Evolutionary conservation across 2,797 vertebrate genomes (phyloP).

Genomic region (Setipinna tenuifilis): DNA sequence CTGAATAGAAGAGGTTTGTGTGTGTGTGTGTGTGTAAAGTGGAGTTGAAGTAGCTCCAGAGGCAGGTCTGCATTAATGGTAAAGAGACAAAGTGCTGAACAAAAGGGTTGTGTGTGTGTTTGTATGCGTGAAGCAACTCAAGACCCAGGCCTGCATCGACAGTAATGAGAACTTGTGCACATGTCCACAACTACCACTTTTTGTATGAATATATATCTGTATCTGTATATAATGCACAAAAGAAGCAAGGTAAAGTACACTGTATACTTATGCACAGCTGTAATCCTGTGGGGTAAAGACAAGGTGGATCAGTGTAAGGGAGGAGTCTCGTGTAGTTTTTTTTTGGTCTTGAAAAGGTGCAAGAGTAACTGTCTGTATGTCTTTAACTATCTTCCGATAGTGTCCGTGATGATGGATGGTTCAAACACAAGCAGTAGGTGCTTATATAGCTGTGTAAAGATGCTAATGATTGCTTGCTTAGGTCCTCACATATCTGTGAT

Average conservation of each 20-base stretch:
- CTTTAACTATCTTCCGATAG: neutral
- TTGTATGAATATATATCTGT: neutral
- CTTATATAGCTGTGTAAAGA: neutral
- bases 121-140: conserved; percentile 72
- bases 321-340: neutral
- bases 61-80: too few relatives aligned
- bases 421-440: neutral
- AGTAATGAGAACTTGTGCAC: conserved; percentile 84
- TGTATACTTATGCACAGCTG: neutral
- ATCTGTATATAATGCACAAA: neutral
- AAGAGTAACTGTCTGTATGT: neutral
- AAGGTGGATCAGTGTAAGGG: neutral
- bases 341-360: neutral
- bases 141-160: conserved; percentile 88
- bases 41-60: too few relatives aligned
- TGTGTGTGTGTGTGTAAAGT: neutral
- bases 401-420: neutral
- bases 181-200: neutral
- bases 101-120: too few relatives aligned
- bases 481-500: neutral
- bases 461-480: neutral
- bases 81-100: too few relatives aligned
- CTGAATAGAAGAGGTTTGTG: neutral
- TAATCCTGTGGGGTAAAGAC: neutral
- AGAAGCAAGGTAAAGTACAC: neutral